Evolutionary conservation across 2,113 vertebrate species (phyloP).

Genomic region (Rhynchopsitta pachyrhyncha): DNA sequence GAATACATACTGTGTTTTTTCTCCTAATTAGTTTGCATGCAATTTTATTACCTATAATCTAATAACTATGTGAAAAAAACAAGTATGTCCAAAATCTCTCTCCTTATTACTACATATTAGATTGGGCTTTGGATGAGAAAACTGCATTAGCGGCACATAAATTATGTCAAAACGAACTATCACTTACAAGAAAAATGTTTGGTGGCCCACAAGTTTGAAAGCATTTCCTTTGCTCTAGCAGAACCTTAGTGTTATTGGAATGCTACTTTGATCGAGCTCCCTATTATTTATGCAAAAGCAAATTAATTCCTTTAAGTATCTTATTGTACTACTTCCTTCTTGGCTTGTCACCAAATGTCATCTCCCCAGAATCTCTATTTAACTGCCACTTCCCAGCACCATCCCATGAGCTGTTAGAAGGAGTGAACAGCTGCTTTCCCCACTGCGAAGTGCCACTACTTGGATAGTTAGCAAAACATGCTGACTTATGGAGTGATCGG

Average conservation of each 20-base stretch:
- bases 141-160: not conserved
- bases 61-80: not conserved
- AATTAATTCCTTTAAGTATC: not conserved
- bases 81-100: not conserved
- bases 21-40: not conserved
- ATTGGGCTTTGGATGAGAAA: not conserved
- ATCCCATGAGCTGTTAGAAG: not conserved
- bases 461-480: conserved; percentile 15
- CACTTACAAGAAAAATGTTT: not conserved
- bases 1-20: not conserved
- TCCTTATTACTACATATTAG: not conserved
- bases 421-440: conserved; percentile 15
- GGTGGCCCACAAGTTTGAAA: not conserved
- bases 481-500: conserved; percentile 23
- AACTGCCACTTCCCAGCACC: not conserved
- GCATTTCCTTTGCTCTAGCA: not conserved
- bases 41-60: not conserved
- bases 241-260: not conserved
- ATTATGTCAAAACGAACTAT: not conserved
- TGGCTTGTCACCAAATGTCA: not conserved
- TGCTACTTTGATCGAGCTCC: not conserved
- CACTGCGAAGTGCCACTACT: conserved; percentile 12
- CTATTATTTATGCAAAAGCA: not conserved
- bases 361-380: not conserved
- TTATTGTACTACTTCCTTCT: not conserved